Evolutionary conservation across 2,113 vertebrate genomes (phyloP).

Genomic region (Polypterus senegalus): DNA sequence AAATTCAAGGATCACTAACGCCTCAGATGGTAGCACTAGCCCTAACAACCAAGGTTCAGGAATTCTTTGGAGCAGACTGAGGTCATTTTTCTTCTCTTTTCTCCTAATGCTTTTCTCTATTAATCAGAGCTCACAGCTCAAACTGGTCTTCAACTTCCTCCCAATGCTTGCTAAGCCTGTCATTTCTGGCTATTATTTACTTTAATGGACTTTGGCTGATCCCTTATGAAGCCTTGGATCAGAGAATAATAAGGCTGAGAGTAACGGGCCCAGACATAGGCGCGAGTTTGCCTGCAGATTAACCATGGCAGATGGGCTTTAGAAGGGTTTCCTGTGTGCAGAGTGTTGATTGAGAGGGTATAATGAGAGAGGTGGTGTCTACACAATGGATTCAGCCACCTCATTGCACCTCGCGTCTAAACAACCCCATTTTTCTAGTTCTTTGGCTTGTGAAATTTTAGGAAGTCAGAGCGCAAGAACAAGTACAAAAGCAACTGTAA

Average conservation of each 20-base stretch:
- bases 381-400: slow-evolving; percentile 94
- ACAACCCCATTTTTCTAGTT: slow-evolving; percentile 86
- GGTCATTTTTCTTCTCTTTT: slow-evolving; percentile 78
- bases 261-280: slow-evolving; percentile 85
- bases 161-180: slow-evolving; percentile 99
- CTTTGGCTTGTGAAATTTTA: slow-evolving; percentile 78
- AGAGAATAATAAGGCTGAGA: slow-evolving; percentile 98
- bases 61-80: slow-evolving; percentile 92
- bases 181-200: slow-evolving; percentile 99
- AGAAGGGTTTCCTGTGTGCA: slow-evolving; percentile 96
- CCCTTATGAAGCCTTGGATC: slow-evolving; percentile 96
- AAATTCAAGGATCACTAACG: slow-evolving; percentile 87
- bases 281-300: slow-evolving; percentile 96
- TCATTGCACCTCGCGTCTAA: slow-evolving; percentile 94
- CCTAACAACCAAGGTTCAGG: slow-evolving; percentile 94
- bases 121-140: slow-evolving; percentile 98
- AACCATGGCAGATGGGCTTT: slow-evolving; percentile 99
- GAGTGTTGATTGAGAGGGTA: slow-evolving; percentile 98
- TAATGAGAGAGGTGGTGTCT: slow-evolving; percentile 99
- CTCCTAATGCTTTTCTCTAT: slow-evolving; percentile 97
- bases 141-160: slow-evolving; percentile 99
- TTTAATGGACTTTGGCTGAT: slow-evolving; percentile 99
- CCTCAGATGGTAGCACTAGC: slow-evolving; percentile 85
- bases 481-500: slow-evolving; percentile 99
- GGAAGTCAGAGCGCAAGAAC: slow-evolving; percentile 94